Percentiles rank a stretch among this genome's conserved stretches.
Evolutionary conservation across 1,140 invertebrate species (phyloP).

Genomic region (Geopemphigus sp.): DNA sequence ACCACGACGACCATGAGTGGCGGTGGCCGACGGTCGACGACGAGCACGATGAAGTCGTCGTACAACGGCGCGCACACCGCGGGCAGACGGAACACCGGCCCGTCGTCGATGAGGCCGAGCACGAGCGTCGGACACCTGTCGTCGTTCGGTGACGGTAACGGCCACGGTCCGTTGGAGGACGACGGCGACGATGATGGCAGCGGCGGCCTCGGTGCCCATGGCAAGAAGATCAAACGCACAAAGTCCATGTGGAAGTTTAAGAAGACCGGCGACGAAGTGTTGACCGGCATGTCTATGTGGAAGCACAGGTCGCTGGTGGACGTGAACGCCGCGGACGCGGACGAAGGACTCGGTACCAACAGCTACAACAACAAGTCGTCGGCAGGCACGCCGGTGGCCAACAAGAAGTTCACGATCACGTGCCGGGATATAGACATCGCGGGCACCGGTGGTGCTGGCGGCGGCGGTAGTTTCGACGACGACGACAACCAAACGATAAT

Average conservation of each 20-base stretch:
- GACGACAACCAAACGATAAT: conserved; percentile 51
- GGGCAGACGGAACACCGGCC: conserved; percentile 51
- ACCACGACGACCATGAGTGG: not conserved
- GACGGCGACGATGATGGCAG: too few relatives aligned
- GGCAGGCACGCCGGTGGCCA: conserved; percentile 51
- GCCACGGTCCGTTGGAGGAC: conserved; percentile 39
- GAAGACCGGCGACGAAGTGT: conserved; percentile 66
- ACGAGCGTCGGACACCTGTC: conserved; percentile 39
- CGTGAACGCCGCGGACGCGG: conserved; percentile 59
- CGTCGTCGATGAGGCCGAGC: conserved; percentile 50
- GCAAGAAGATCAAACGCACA: conserved; percentile 67
- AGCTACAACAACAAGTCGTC: conserved; percentile 55
- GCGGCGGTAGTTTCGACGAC: conserved; percentile 28
- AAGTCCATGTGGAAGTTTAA: conserved; percentile 81
- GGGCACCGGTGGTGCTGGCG: conserved; percentile 31
- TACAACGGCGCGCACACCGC: conserved; percentile 11
- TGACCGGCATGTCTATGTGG: conserved; percentile 82
- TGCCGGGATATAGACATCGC: conserved; percentile 50
- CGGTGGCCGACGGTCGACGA: not conserved
- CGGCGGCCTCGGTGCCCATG: conserved; percentile 50
- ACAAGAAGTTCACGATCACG: conserved; percentile 50
- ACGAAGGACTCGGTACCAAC: conserved; percentile 43
- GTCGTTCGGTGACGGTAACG: conserved; percentile 31
- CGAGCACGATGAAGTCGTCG: conserved; percentile 29
- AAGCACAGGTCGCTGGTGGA: conserved; percentile 78